Percentiles rank a stretch among this genome's conserved stretches.
phyloP scores from a whole-genome alignment of 2,797 vertebrate genomes.

The Erithacus rubecula region DNA sequence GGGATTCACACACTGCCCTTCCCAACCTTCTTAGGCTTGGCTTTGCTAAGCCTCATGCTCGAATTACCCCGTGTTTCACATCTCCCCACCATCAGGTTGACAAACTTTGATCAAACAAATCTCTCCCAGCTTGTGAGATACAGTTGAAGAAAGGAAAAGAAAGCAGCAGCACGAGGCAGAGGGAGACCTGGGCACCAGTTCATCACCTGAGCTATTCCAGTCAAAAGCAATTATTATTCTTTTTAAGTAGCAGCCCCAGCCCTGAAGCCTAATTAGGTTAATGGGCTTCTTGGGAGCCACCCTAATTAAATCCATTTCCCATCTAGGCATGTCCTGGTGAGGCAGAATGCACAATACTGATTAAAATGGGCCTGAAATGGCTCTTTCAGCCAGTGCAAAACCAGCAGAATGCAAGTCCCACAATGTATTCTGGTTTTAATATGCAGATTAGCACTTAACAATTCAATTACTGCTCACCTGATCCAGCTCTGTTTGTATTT shows the following conservation, averaged over 20 bases:
- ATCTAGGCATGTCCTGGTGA: slow-evolving; percentile 24
- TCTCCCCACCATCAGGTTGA: background rate
- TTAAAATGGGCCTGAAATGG: slow-evolving; percentile 3
- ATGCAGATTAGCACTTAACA: slow-evolving; percentile 34
- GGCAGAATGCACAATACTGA: slow-evolving; percentile 9
- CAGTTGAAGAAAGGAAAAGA: slow-evolving; percentile 11
- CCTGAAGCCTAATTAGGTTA: slow-evolving; percentile 70
- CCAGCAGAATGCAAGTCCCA: background rate
- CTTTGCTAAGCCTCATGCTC: background rate
- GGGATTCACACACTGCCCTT: background rate
- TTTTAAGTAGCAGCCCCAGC: slow-evolving; percentile 57
- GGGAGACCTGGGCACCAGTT: slow-evolving; percentile 24
- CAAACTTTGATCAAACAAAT: background rate
- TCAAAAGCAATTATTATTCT: slow-evolving; percentile 54
- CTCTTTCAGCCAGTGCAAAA: slow-evolving; percentile 31
- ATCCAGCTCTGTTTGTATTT: background rate
- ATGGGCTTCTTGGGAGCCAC: slow-evolving; percentile 59
- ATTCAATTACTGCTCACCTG: slow-evolving; percentile 19
- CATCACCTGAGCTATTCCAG: slow-evolving; percentile 51
- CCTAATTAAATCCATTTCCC: slow-evolving; percentile 63
- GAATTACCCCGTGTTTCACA: background rate
- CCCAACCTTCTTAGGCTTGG: background rate
- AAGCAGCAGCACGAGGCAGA: slow-evolving; percentile 43
- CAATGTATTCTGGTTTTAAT: background rate
- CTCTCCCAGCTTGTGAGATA: background rate